Percentiles rank a stretch among this genome's conserved stretches.
These are phyloP conservation scores for Drosophila macrospina DNA, from an alignment of 2,888 invertebrate species.

Conservation along the genomic window DNA sequence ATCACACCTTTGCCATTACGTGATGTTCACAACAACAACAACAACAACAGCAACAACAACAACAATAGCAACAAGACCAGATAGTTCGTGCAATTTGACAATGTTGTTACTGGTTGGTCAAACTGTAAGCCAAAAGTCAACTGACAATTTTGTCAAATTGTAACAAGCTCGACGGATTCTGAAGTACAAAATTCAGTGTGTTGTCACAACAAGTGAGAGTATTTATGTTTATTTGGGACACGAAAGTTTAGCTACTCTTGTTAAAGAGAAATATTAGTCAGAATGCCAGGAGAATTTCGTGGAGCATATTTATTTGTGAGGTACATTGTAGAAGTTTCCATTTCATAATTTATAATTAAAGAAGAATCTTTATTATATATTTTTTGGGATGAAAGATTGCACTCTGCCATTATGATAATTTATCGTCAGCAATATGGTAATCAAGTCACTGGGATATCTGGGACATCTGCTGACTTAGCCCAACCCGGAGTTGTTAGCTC, in stretches of 20 bases:
- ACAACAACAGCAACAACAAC: neutral
- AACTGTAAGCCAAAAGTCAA: slow-evolving; percentile 20
- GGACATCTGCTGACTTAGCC: slow-evolving; percentile 65
- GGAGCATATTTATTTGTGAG: too few relatives aligned
- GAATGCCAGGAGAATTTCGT: too few relatives aligned
- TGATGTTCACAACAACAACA: slow-evolving; percentile 26
- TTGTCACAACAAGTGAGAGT: neutral
- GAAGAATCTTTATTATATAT: neutral
- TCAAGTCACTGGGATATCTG: slow-evolving; percentile 74
- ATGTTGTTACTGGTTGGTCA: slow-evolving; percentile 1
- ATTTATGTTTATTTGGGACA: neutral
- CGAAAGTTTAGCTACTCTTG: neutral
- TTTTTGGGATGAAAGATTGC: too few relatives aligned
- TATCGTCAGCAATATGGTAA: slow-evolving; percentile 63
- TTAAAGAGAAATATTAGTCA: neutral
- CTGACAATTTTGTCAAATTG: slow-evolving; percentile 4
- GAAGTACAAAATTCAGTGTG: neutral
- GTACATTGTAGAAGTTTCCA: too few relatives aligned
- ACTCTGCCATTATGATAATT: neutral
- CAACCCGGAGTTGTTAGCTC: slow-evolving; percentile 86
- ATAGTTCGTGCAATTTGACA: slow-evolving; percentile 7
- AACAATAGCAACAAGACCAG: neutral
- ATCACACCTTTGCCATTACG: slow-evolving; percentile 51
- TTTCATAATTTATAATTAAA: neutral
- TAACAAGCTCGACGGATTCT: neutral